These are phyloP conservation scores for Penelope pileata DNA, from an alignment of 2,113 vertebrate species.

Conservation along the genomic window DNA sequence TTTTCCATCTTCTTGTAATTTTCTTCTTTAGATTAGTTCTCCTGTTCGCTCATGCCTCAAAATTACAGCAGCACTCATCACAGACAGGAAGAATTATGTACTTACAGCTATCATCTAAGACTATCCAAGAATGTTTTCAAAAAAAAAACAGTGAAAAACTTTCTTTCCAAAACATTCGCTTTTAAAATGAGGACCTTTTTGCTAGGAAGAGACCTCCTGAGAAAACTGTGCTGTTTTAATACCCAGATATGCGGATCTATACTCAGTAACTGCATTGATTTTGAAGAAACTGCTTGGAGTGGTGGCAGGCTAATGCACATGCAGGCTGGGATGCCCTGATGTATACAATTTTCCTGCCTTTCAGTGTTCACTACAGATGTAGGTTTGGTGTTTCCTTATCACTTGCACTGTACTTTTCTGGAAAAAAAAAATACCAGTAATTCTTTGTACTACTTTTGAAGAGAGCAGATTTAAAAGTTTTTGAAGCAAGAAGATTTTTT, in stretches of 20 bases:
- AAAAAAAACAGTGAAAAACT: neutral
- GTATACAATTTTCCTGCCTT: neutral
- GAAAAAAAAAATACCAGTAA: neutral
- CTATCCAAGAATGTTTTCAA: neutral
- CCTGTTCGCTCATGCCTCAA: neutral
- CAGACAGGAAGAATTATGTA: accelerated
- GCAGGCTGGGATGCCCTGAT: neutral
- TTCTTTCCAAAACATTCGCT: neutral
- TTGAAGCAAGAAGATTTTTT: neutral
- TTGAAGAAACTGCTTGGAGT: neutral
- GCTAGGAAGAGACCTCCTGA: neutral
- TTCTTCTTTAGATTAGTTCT: neutral
- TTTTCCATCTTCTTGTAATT: neutral
- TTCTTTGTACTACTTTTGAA: neutral
- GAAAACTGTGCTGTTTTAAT: neutral
- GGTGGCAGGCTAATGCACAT: neutral
- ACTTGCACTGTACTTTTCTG: neutral
- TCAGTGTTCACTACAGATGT: neutral
- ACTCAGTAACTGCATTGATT: neutral
- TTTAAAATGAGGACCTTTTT: neutral
- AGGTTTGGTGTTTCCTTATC: neutral
- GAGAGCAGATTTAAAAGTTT: neutral
- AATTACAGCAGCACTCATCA: neutral
- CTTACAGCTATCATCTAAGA: neutral
- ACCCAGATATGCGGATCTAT: neutral